Evolutionary conservation across 2,797 vertebrate genomes (phyloP), one percentile per base, ranked within the genome.

Genomic region (Fringilla coelebs): DNA sequence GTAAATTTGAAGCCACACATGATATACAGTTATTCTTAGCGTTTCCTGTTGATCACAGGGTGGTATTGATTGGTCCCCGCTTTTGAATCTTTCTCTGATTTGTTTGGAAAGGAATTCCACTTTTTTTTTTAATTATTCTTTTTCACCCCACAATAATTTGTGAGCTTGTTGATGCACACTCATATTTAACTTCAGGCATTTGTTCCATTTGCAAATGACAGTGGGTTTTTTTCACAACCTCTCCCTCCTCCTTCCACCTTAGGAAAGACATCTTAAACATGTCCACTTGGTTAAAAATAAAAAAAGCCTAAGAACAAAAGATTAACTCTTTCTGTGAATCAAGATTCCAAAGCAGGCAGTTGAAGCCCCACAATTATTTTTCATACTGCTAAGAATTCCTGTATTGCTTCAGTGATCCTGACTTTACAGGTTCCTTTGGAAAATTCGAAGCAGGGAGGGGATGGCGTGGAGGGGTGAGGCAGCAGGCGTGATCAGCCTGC

Each of bases 41-140:
- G 94, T 97, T 98, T 98, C 97, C 97, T 97, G 96, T 96, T 97
- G 97, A 97, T 97, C 90, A 55, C 88, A 65, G 58, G 88, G 86
- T 96, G 75, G 63, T 94, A 94, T 93, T 78, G 93, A 96, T 97
- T 82, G 85, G 93, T n/a, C 82, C 36, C 41, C 1, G 28, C 78
- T 93, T 96, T 95, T 89, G 93, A 96, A 75, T 93, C 54, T 63
- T 94, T 80, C 80, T 70, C 60, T 45, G 83, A 36, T 79, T 88
- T 74, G 43, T 85, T 86, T 73, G 79, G 62, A 75, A 88, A 96
- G 82, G 60, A 91, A 81, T 80, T 93, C 55, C 36, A n/a, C 66
- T 43, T 46, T 83, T 88, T 83, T 88, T 83, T 21, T 17, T 51
- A 16, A 16, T 81, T 62, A 40, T 36, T 89, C n/a, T 86, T 93